Evolutionary conservation across 2,797 vertebrate genomes (phyloP).

Genomic region (Sternarchorhynchus goeldii): DNA sequence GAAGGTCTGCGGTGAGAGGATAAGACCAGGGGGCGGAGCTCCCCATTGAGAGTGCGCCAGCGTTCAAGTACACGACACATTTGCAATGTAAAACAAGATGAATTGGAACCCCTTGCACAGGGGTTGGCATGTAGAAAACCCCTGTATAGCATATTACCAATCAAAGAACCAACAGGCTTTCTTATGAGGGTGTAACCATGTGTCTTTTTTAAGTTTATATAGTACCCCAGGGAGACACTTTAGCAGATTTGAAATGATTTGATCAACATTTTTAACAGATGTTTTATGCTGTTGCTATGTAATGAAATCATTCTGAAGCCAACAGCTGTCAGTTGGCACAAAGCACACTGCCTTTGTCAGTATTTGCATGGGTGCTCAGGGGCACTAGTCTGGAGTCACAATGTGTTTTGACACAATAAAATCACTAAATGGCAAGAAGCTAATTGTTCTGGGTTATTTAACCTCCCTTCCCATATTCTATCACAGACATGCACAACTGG

Average conservation of each 20-base stretch:
- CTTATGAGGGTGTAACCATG: slow-evolving; percentile 24
- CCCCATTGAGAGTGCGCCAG: slow-evolving; percentile 70
- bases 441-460: slow-evolving; percentile 9
- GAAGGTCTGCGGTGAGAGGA: slow-evolving; percentile 73
- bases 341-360: too few species aligned
- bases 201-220: slow-evolving; percentile 25
- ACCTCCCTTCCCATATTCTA: not conserved
- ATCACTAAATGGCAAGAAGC: not conserved
- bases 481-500: not conserved
- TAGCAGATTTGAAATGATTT: slow-evolving; percentile 9
- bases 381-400: too few species aligned
- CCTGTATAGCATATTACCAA: slow-evolving; percentile 51
- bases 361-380: too few species aligned
- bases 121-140: slow-evolving; percentile 57
- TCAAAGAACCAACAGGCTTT: slow-evolving; percentile 32
- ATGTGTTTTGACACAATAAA: not conserved
- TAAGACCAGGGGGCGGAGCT: slow-evolving; percentile 67
- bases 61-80: slow-evolving; percentile 76
- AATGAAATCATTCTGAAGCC: not conserved
- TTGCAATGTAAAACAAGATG: slow-evolving; percentile 79
- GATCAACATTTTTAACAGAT: slow-evolving; percentile 7
- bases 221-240: slow-evolving; percentile 12
- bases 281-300: not conserved
- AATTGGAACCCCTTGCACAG: slow-evolving; percentile 71
- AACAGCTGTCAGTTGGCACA: too few species aligned